Evolutionary conservation across 2,888 invertebrate genomes (phyloP).

Genomic region (Agrotis segetum): DNA sequence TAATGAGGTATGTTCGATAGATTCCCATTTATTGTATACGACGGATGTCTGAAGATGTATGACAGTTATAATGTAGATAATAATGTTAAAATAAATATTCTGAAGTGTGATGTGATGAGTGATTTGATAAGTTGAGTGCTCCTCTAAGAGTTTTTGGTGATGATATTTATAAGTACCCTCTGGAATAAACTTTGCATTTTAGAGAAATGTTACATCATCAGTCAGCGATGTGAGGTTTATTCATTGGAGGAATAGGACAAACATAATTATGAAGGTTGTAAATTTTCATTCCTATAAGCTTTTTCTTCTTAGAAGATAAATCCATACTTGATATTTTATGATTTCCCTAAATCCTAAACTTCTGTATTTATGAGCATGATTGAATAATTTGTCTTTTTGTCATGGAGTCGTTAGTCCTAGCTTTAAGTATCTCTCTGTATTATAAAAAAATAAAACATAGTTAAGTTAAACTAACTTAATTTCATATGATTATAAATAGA

Average conservation of each 20-base stretch:
- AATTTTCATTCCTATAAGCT: slow-evolving; percentile 49
- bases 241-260: not conserved
- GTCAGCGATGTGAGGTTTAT: not conserved
- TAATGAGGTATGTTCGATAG: slow-evolving; percentile 40
- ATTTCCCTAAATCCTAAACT: slow-evolving; percentile 5
- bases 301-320: slow-evolving; percentile 32
- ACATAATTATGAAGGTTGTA: slow-evolving; percentile 31
- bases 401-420: slow-evolving; percentile 53
- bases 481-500: slow-evolving; percentile 55
- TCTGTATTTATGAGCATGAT: slow-evolving; percentile 34
- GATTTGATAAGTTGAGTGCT: slow-evolving; percentile 16
- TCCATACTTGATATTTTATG: slow-evolving; percentile 19
- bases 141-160: slow-evolving; percentile 2
- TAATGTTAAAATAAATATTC: slow-evolving; percentile 29
- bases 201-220: slow-evolving; percentile 4
- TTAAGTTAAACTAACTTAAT: slow-evolving; percentile 63
- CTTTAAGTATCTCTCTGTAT: slow-evolving; percentile 62
- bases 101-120: slow-evolving; percentile 3
- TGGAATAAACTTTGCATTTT: slow-evolving; percentile 4
- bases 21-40: slow-evolving; percentile 43
- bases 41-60: slow-evolving; percentile 45
- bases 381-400: slow-evolving; percentile 57
- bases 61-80: slow-evolving; percentile 46
- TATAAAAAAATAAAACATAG: slow-evolving; percentile 59
- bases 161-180: slow-evolving; percentile 1